Percentiles rank a stretch among this genome's conserved stretches.
phyloP scores from a whole-genome alignment of 2,113 vertebrate genomes.

The Channa maculata region DNA sequence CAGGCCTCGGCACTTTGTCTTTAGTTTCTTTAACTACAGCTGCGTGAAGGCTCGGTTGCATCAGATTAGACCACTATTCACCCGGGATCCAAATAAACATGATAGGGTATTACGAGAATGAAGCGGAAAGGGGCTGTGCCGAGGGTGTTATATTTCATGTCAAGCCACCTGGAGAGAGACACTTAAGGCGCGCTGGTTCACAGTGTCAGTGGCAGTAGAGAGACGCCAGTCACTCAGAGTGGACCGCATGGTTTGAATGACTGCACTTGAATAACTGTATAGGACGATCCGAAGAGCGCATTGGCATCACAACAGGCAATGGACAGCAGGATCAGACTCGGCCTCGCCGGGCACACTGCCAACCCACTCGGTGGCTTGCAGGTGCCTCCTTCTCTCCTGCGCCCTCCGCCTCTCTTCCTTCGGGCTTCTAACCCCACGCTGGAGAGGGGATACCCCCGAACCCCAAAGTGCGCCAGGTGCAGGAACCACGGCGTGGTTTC shows the following conservation, averaged over 20 bases:
- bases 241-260: conserved; percentile 2
- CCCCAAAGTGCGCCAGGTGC: conserved; percentile 91
- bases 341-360: conserved; percentile 60
- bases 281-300: neutral
- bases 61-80: conserved; percentile 69
- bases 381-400: conserved; percentile 79
- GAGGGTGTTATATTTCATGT: conserved; percentile 74
- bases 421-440: conserved; percentile 69
- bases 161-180: conserved; percentile 68
- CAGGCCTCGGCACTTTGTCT: neutral
- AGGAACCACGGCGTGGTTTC: conserved; percentile 92
- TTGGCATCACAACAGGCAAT: conserved; percentile 55
- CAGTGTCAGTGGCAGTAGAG: conserved; percentile 38
- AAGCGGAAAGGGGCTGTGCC: conserved; percentile 71
- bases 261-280: neutral
- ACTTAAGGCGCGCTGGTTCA: conserved; percentile 61
- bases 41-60: conserved; percentile 49
- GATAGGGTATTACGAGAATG: conserved; percentile 56
- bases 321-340: conserved; percentile 78
- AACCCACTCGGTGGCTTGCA: conserved; percentile 68
- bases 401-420: conserved; percentile 79
- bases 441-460: conserved; percentile 87
- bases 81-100: conserved; percentile 67
- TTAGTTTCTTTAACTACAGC: conserved; percentile 14
- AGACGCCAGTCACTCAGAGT: conserved; percentile 5